Evolutionary conservation across 2,888 invertebrate genomes (phyloP), one percentile per base, ranked within the genome.

Genomic region (Diabrotica balteata): DNA sequence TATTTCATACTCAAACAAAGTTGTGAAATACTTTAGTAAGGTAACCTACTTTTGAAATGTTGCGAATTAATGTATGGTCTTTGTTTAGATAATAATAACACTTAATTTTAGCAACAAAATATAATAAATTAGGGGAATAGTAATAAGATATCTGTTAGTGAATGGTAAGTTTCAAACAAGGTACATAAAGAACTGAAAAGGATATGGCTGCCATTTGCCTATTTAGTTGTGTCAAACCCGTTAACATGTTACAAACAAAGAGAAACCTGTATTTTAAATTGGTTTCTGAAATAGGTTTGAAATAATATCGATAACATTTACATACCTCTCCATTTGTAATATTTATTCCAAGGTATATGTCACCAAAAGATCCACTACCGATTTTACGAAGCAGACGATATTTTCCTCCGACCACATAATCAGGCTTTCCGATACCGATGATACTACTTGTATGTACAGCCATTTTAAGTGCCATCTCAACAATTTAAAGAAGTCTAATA

Each of bases 341-440:
- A 87, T 95, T 93, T 88, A 95, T 93, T 77, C 95, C 98, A 85
- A 98, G 88, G 87, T 96, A 98, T 85, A 99, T 98, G 87, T 98
- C 98, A 82, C 99, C 99, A 85, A 99, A 99, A 76, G 98, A 98
- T 78, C 99, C 99, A 86, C 97, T 97, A 81, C 98, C 97, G 85
- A 98, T 96, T 90, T 97, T 97, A 80, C 97, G 91, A 83, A 97
- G 92, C 82, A 98, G 89, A 85, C 96, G 92, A 88, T 96, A 98
- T 87, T 94, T 96, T 81, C 93, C 94, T 84, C 94, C 94, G 85
- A 96, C 92, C 84, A 94, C 89, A 85, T 94, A 91, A 85, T 94
- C 94, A 82, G 86, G 87, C 85, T 88, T 88, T 65, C 81, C 80
- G 74, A 78, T 75, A 72, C 64, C 69, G 51, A 69, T 49, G 55